A percentile compares a stretch with the other conserved stretches of the same genome.
These are phyloP conservation scores for Radopholus similis DNA, from an alignment of 1,140 invertebrate genomes.

Conservation along the genomic window DNA sequence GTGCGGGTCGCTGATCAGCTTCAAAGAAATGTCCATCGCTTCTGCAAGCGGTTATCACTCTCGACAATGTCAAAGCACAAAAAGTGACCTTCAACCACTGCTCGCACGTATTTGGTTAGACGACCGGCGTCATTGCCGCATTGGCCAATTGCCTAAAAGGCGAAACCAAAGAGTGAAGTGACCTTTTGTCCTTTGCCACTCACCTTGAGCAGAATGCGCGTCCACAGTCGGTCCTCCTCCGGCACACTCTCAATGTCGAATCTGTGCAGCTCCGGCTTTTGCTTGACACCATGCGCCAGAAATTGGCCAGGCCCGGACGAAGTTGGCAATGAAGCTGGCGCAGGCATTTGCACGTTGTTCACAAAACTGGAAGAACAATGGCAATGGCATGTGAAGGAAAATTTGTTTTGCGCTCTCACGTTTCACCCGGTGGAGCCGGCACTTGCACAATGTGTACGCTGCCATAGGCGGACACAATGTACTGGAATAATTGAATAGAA, in stretches of 20 bases:
- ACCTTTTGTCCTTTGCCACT: neutral
- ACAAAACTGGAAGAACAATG: neutral
- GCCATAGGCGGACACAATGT: constrained; percentile 55
- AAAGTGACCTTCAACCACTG: constrained; percentile 51
- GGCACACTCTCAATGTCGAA: constrained; percentile 37
- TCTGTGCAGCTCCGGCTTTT: constrained; percentile 39
- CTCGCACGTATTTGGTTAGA: constrained; percentile 41
- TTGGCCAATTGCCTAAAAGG: constrained; percentile 31
- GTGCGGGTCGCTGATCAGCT: constrained; percentile 51
- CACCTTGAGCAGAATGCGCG: constrained; percentile 42
- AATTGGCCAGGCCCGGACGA: constrained; percentile 35
- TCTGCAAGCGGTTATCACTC: constrained; percentile 31
- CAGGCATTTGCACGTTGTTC: neutral
- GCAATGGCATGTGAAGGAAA: neutral
- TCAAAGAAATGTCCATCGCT: constrained; percentile 54
- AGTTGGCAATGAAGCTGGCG: neutral
- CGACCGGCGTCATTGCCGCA: constrained; percentile 47
- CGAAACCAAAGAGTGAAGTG: neutral
- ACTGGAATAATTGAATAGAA: too few relatives aligned
- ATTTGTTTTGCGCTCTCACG: neutral
- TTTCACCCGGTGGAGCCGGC: constrained; percentile 21
- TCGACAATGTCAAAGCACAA: neutral
- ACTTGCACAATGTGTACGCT: constrained; percentile 58
- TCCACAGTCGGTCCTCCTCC: constrained; percentile 49
- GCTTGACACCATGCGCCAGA: constrained; percentile 42